Base-by-base conservation (phyloP, 2,888 invertebrate genomes). In the Eristalis arbustorum region DNA sequence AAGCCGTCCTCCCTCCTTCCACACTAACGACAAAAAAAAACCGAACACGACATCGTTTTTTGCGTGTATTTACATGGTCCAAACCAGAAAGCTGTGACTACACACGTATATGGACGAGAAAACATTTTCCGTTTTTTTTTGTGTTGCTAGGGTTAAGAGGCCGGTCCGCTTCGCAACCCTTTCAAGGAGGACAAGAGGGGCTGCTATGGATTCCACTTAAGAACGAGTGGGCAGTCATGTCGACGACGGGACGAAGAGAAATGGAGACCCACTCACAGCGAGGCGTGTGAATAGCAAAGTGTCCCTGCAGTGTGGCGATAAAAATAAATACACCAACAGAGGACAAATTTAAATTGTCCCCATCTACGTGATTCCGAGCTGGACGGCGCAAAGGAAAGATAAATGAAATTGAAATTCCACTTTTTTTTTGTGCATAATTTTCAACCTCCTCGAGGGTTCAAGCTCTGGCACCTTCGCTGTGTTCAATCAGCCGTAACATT, bases 221-320 rank as follows among this genome's bases (percentile, higher is more conserved):
- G 42, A 75, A 71, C 31, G 62, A 34, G 57, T 59, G 59, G 23
- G 23, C 25, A 59, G 81, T 67, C 66, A 22, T 85, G 81, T 66
- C 69, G 57, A n/a, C n/a, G 61, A 67, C 67, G 23, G 28, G n/a
- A 66, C 57, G 31, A 34, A 23, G 34, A 31, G 49, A 10, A 31
- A 84, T 69, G 59, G 25, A 69, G 73, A 72, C 23, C 67, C 64
- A 75, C 61, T 68, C 56, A 56, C 78, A 31, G 6, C 1, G 31
- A 8, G 10, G 31, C 31, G 31, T 31, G 31, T n/a, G 57, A 75
- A 42, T 66, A 74, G 71, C 37, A 31, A 77, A 75, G 49, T 69
- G 73, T 80, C 77, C 77, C 81, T 80, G 81, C 85, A 74, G 81
- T 66, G 73, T 81, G 68, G 73, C 73, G 81, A 85, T 85, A 85